Evolutionary conservation across 2,888 invertebrate species (phyloP).

Genomic region (Lasioglossum calceatum): DNA sequence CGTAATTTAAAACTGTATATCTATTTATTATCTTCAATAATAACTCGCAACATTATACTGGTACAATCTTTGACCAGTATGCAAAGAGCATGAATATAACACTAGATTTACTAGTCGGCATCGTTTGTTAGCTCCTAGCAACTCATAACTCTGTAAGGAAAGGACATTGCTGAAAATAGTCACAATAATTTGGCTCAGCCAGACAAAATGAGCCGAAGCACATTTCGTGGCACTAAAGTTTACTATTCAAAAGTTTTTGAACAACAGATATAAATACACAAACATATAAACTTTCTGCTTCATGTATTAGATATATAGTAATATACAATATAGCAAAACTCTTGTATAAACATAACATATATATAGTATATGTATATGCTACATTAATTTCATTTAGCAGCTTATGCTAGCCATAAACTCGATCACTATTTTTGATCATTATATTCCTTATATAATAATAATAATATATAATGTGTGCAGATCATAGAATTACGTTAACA

Average conservation of each 20-base stretch:
- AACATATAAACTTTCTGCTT: constrained; percentile 32
- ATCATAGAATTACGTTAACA: constrained; percentile 5
- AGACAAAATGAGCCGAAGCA: background rate
- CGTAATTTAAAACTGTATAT: constrained; percentile 49
- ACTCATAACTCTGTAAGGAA: background rate
- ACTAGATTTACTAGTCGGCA: background rate
- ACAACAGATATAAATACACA: background rate
- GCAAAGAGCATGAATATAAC: constrained; percentile 31
- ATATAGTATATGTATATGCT: constrained; percentile 8
- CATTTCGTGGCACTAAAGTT: background rate
- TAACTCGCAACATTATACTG: constrained; percentile 64
- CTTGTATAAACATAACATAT: constrained; percentile 75
- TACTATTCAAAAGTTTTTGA: background rate
- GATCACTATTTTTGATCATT: constrained; percentile 16
- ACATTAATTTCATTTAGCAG: constrained; percentile 40
- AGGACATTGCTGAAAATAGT: background rate
- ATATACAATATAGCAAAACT: constrained; percentile 76
- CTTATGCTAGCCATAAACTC: constrained; percentile 29
- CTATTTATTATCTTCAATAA: constrained; percentile 65
- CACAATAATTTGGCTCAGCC: background rate
- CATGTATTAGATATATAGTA: constrained; percentile 45
- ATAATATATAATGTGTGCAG: constrained; percentile 18
- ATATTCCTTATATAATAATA: constrained; percentile 18
- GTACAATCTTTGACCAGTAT: constrained; percentile 42
- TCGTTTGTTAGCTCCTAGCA: background rate